Percentiles rank a stretch among this genome's conserved stretches.
phyloP scores from a whole-genome alignment of 1,140 invertebrate species.

The Protaetia brevitarsis region DNA sequence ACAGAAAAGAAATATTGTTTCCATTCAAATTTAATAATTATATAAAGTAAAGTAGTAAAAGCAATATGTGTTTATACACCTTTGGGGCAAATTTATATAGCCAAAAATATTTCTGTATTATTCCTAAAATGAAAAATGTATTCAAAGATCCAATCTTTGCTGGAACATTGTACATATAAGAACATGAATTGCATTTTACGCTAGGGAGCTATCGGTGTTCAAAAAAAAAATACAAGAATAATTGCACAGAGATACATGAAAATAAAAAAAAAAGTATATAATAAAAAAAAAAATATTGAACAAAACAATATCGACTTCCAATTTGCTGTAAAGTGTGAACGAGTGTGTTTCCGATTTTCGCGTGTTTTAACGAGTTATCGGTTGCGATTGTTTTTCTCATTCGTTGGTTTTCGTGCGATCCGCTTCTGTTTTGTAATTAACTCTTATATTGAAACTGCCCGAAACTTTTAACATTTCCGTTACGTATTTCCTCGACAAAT shows the following conservation, averaged over 20 bases:
- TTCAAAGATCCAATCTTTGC: background rate
- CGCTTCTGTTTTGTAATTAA: background rate
- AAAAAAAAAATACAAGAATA: background rate
- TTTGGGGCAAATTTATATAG: too few relatives aligned
- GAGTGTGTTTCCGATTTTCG: background rate
- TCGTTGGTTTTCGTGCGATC: background rate
- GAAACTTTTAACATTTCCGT: conserved; percentile 2
- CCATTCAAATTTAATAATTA: too few relatives aligned
- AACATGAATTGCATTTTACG: conserved; percentile 4
- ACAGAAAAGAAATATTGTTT: too few relatives aligned
- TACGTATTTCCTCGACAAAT: conserved; percentile 9
- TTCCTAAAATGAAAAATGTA: background rate
- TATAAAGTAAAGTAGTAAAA: too few relatives aligned
- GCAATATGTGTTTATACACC: too few relatives aligned
- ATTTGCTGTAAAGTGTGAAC: background rate
- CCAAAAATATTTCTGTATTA: background rate
- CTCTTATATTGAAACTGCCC: conserved; percentile 4
- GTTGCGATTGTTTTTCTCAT: background rate
- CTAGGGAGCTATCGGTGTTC: background rate
- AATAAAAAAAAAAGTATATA: background rate
- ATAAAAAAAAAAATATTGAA: conserved; percentile 7
- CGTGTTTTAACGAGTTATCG: background rate
- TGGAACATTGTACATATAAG: background rate
- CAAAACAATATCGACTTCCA: conserved; percentile 14
- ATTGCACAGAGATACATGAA: too few relatives aligned